Conservation (phyloP, 1,140 invertebrate species). For the Papilio glaucus region DNA sequence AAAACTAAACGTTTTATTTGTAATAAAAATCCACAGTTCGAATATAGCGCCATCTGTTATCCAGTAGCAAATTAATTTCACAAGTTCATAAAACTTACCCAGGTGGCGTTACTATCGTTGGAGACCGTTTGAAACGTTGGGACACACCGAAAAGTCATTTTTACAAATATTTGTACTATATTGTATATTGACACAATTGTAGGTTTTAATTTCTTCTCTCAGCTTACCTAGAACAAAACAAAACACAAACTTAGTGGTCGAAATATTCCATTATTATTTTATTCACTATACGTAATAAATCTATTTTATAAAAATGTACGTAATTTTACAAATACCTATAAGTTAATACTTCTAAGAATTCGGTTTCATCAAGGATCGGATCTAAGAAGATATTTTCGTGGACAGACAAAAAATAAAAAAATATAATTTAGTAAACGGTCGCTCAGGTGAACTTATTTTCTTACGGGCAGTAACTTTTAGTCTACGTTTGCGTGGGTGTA, state of each 20-base stretch:
- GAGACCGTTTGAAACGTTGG: slow-evolving; percentile 86
- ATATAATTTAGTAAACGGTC: not conserved
- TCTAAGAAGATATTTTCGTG: not conserved
- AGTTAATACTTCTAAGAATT: no score
- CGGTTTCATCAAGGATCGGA: no score
- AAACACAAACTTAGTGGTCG: slow-evolving; percentile 75
- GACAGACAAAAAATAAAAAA: not conserved
- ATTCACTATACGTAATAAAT: no score
- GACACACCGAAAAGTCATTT: slow-evolving; percentile 87
- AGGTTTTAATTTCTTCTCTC: slow-evolving; percentile 62
- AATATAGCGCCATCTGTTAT: slow-evolving; percentile 51
- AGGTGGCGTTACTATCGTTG: slow-evolving; percentile 86
- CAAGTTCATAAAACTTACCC: slow-evolving; percentile 84
- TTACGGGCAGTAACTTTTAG: not conserved
- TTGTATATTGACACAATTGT: slow-evolving; percentile 56
- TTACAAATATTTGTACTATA: slow-evolving; percentile 53
- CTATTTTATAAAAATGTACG: no score
- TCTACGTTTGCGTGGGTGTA: not conserved
- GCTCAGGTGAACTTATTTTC: not conserved
- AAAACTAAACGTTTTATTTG: slow-evolving; percentile 1
- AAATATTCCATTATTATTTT: slow-evolving; percentile 36
- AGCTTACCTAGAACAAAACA: slow-evolving; percentile 80
- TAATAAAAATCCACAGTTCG: no score
- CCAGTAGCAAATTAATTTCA: slow-evolving; percentile 44
- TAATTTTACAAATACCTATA: no score